Conservation (phyloP, 2,113 vertebrate genomes). For the Aleadryas rufinucha region DNA sequence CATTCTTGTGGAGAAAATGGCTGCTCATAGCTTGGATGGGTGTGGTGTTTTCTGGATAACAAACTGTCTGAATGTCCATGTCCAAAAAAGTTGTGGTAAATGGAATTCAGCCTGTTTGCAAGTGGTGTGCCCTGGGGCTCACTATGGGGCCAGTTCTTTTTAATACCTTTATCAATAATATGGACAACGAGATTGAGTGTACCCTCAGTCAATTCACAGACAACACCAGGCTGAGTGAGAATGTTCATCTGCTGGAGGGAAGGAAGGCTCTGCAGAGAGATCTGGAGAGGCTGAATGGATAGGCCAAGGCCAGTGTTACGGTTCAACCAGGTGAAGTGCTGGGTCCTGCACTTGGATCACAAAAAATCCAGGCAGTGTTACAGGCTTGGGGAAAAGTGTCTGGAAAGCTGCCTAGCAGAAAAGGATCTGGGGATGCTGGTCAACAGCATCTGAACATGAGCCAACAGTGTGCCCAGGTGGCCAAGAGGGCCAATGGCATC, state of each 20-base stretch:
- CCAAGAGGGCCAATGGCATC: not conserved
- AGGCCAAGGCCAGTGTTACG: not conserved
- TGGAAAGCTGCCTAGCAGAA: not conserved
- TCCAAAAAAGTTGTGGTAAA: not conserved
- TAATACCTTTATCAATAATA: not conserved
- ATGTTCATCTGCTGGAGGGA: not conserved
- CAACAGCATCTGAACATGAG: not conserved
- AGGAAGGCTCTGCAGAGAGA: not conserved
- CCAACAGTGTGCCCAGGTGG: not conserved
- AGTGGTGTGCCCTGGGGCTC: not conserved
- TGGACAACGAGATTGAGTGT: accelerated
- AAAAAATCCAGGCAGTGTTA: accelerated
- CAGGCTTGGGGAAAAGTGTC: not conserved
- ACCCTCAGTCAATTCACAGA: not conserved
- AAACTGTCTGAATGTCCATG: not conserved
- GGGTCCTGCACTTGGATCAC: not conserved
- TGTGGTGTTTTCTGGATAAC: not conserved
- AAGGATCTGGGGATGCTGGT: not conserved
- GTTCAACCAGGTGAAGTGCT: not conserved
- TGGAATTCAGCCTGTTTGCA: not conserved
- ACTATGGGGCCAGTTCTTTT: not conserved
- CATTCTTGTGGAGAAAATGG: not conserved
- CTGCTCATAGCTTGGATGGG: not conserved
- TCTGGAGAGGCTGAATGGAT: not conserved
- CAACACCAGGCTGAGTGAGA: not conserved